A percentile compares a stretch with the other conserved stretches of the same genome.
Conservation (phyloP, 2,888 invertebrate species). For the Tenthredo mesomela region DNA sequence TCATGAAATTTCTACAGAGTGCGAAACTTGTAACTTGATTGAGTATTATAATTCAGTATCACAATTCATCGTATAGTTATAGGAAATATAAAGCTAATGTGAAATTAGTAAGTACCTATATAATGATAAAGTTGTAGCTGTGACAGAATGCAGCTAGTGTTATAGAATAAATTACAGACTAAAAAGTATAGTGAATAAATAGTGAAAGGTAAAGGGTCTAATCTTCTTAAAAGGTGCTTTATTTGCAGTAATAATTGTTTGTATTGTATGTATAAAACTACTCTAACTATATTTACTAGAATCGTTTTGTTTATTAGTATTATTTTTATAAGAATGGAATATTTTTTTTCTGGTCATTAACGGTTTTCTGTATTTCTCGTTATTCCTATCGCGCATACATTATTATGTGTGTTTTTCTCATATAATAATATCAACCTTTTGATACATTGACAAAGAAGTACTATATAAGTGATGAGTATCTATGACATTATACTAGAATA, state of each 20-base stretch:
- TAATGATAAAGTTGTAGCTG: background rate
- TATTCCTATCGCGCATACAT: slow-evolving; percentile 48
- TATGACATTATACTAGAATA: slow-evolving; percentile 62
- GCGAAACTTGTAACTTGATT: background rate
- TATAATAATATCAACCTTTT: slow-evolving; percentile 59
- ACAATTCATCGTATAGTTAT: background rate
- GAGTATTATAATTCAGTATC: too few relatives aligned
- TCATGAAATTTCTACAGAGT: background rate
- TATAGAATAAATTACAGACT: background rate
- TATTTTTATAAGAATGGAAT: slow-evolving; percentile 65
- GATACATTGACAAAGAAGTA: slow-evolving; percentile 62
- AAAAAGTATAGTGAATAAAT: background rate
- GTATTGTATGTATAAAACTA: slow-evolving; percentile 74
- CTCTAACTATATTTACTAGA: slow-evolving; percentile 65
- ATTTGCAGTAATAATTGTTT: slow-evolving; percentile 68
- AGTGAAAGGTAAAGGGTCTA: background rate
- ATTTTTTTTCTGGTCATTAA: slow-evolving; percentile 55
- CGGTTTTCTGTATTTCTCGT: slow-evolving; percentile 45
- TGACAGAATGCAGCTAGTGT: background rate
- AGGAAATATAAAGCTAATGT: background rate
- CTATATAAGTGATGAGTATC: slow-evolving; percentile 62
- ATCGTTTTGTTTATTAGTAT: slow-evolving; percentile 66
- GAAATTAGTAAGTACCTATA: background rate
- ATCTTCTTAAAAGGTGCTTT: slow-evolving; percentile 71
- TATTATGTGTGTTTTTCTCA: slow-evolving; percentile 52